phyloP scores from a whole-genome alignment of 2,113 vertebrate genomes.

The Aptenodytes patagonicus region DNA sequence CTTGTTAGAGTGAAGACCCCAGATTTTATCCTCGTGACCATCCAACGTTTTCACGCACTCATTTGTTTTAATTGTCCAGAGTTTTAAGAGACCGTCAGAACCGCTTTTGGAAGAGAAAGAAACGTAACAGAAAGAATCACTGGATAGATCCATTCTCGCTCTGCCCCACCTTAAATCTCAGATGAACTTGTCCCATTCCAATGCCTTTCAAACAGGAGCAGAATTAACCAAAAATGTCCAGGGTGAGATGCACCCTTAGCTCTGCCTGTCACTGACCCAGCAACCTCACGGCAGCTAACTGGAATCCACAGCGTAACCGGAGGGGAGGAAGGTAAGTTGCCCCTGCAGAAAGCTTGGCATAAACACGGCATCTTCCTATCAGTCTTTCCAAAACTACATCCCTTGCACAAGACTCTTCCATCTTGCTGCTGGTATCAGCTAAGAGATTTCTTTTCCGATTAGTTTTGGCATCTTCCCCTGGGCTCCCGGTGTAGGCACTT shows the following conservation, averaged over 20 bases:
- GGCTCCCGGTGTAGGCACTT: neutral
- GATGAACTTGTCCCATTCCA: neutral
- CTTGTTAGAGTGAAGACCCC: constrained; percentile 88
- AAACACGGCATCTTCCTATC: neutral
- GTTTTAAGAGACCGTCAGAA: constrained; percentile 91
- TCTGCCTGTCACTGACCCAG: neutral
- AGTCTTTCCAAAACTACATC: neutral
- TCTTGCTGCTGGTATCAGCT: neutral
- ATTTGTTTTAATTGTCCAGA: constrained; percentile 97
- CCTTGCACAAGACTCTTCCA: no score
- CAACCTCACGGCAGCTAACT: neutral
- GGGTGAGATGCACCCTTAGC: neutral
- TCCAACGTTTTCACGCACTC: constrained; percentile 94
- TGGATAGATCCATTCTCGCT: neutral
- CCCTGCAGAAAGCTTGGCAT: neutral
- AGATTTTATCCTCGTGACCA: constrained; percentile 92
- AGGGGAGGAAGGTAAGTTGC: neutral
- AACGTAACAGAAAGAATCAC: neutral
- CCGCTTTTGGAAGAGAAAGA: constrained; percentile 73
- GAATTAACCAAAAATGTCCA: neutral
- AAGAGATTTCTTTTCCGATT: neutral
- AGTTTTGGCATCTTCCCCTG: neutral
- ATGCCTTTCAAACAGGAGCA: neutral
- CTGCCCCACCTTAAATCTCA: neutral
- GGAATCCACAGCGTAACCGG: neutral